Conservation (phyloP, 2,113 vertebrate species). For the Crocuta crocuta region DNA sequence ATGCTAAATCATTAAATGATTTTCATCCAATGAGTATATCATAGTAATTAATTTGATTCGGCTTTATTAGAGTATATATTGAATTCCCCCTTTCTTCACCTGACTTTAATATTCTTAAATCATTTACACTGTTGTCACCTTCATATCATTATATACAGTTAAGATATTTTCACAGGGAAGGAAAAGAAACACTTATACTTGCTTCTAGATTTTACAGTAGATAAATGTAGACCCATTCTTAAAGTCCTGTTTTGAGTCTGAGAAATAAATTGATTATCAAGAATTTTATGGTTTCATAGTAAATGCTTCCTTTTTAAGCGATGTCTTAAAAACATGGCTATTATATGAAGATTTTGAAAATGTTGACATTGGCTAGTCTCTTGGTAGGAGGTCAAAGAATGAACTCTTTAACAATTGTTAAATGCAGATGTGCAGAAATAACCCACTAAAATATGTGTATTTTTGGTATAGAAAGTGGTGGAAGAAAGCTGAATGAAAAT, state of each 20-base stretch:
- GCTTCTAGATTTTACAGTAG: neutral
- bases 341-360: conserved; percentile 21
- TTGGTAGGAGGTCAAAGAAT: neutral
- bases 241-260: neutral
- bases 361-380: neutral
- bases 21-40: neutral
- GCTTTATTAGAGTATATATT: neutral
- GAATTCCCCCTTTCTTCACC: neutral
- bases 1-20: conserved; percentile 21
- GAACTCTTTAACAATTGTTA: neutral
- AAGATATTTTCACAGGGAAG: neutral
- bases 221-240: neutral
- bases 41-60: conserved; percentile 42
- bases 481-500: conserved; percentile 97
- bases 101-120: conserved; percentile 62
- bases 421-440: conserved; percentile 19
- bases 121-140: neutral
- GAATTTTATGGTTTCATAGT: neutral
- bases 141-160: neutral
- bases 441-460: conserved; percentile 56
- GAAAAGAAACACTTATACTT: neutral
- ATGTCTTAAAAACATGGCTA: neutral
- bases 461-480: conserved; percentile 93
- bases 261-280: conserved; percentile 36
- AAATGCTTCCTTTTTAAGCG: conserved; percentile 23